Evolutionary conservation across 2,113 vertebrate genomes (phyloP).

Genomic region (Calidris pygmaea): DNA sequence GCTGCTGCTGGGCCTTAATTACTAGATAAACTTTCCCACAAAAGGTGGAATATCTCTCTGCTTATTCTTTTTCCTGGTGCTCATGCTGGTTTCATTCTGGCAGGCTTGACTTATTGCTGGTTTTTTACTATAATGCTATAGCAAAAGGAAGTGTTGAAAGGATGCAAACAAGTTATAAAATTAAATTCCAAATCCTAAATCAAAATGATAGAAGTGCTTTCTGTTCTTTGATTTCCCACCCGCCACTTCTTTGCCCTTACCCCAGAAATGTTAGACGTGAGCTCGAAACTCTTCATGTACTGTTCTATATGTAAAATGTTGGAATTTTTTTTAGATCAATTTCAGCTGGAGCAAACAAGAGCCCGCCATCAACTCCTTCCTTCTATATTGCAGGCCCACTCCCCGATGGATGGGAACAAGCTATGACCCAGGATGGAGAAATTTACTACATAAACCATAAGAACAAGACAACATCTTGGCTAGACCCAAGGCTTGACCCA

Average conservation of each 20-base stretch:
- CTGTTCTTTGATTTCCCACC: conserved; percentile 5
- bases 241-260: conserved; percentile 6
- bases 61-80: neutral
- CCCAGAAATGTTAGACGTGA: neutral
- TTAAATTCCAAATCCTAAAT: conserved; percentile 7
- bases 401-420: conserved; percentile 98
- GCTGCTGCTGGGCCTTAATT: neutral
- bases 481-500: conserved; percentile 96
- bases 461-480: conserved; percentile 99
- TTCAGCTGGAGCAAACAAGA: conserved; percentile 69
- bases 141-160: neutral
- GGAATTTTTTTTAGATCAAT: conserved; percentile 58
- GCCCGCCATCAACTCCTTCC: conserved; percentile 71
- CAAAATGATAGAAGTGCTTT: neutral
- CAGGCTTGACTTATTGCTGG: conserved; percentile 68
- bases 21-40: neutral
- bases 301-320: conserved; percentile 67
- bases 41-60: neutral
- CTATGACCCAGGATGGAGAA: conserved; percentile 96
- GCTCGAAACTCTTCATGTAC: conserved; percentile 53
- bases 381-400: conserved; percentile 88
- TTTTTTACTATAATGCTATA: neutral
- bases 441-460: conserved; percentile 99
- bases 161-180: neutral
- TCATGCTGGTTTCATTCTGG: conserved; percentile 53